Percentiles rank a stretch among this genome's conserved stretches.
phyloP scores from a whole-genome alignment of 1,140 invertebrate species.

The Drosophila tristis region DNA sequence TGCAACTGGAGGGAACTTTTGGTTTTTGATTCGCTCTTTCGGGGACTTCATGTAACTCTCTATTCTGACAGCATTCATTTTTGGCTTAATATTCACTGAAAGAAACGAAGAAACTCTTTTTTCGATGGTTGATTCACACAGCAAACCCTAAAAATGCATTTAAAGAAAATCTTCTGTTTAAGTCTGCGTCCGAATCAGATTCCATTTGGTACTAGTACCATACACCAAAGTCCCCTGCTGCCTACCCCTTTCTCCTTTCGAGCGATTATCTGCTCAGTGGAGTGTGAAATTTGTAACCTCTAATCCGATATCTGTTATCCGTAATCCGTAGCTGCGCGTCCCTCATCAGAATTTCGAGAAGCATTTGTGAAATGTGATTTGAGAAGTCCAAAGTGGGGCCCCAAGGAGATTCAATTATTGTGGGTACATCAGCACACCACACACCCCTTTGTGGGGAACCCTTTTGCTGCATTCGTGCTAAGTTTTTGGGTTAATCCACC shows the following conservation, averaged over 20 bases:
- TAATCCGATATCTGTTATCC: conserved; percentile 18
- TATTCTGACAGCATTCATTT: no score
- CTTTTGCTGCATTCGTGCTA: conserved; percentile 34
- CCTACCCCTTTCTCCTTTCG: background rate
- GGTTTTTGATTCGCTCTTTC: no score
- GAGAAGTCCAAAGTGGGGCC: conserved; percentile 43
- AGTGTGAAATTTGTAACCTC: conserved; percentile 52
- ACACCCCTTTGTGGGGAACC: conserved; percentile 1
- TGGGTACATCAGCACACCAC: no score
- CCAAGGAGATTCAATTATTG: conserved; percentile 50
- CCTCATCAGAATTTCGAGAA: conserved; percentile 48
- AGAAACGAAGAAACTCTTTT: no score
- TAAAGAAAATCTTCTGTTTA: no score
- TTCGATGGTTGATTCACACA: no score
- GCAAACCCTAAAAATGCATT: no score
- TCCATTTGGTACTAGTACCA: no score
- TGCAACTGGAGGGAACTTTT: no score
- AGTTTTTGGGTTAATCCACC: conserved; percentile 63
- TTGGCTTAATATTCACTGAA: no score
- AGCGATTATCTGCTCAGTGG: conserved; percentile 30
- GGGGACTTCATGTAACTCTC: no score
- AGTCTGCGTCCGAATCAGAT: no score
- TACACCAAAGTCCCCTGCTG: background rate
- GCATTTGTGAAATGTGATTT: conserved; percentile 42
- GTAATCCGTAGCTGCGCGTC: conserved; percentile 9